Evolutionary conservation across 2,888 invertebrate genomes (phyloP), one percentile per base, ranked within the genome.

Genomic region (Cryptus viduatorius): DNA sequence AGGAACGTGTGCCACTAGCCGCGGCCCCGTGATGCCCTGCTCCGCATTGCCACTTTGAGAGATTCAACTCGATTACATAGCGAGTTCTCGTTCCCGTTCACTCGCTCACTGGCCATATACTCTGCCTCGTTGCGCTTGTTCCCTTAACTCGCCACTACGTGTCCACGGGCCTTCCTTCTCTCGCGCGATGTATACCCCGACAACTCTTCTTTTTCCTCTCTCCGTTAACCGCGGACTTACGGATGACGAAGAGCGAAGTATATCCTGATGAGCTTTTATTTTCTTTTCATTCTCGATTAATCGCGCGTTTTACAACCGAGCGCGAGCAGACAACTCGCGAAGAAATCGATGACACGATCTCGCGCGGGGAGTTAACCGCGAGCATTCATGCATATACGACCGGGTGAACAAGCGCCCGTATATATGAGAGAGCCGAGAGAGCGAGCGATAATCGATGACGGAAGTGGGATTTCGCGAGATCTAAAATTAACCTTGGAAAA

Each of bases 41-140:
- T 92, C 91, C 90, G 90, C 86, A 90, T 91, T 90, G 88, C 90
- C 88, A 90, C 91, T 91, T 91, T 86, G 87, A 88, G 86, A 88
- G 87, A 87, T 88, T 83, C 82, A 86, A 85, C 85, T 87, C 85
- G 86, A 87, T 86, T 83, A 79, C 83, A 84, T 80, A 82, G 82
- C 83, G 56, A 76, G 79, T 83, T 79, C 82, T 84, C 84, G 82
- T 86, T 84, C 83, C 78, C 82, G 80, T 85, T 85, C 80, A 69
- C 79, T 78, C 77, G 53, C 50, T 72, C 68, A 61, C 75, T 79
- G 68, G 56, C 56, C 71, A 65, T 68, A 37, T 50, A 44, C 31
- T 8, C 50, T 16, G 64, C 56, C 46, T 53, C 71, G 71, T 56
- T 56, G 19, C 19, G 53, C 69, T 71, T 53, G 37, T 50, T 48